A percentile compares a stretch with the other conserved stretches of the same genome.
Evolutionary conservation across 2,888 invertebrate genomes (phyloP).

Genomic region (Atrina japonica): DNA sequence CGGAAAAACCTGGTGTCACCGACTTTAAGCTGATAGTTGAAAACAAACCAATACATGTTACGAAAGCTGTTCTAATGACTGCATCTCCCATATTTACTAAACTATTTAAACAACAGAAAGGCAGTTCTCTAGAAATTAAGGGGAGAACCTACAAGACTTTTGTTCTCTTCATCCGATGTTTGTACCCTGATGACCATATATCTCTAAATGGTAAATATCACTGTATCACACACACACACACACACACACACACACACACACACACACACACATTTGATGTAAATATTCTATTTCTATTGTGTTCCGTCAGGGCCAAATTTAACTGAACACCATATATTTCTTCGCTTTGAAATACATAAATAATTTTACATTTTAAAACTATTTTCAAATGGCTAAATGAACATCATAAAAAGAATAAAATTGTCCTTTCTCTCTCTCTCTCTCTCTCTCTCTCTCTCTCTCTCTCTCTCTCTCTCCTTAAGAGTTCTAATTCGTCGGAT

Average conservation of each 20-base stretch:
- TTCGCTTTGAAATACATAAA: no score
- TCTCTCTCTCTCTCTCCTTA: neutral
- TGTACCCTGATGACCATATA: neutral
- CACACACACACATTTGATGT: no score
- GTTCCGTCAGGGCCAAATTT: no score
- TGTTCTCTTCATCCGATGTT: conserved; percentile 6
- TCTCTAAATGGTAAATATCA: neutral
- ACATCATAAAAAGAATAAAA: no score
- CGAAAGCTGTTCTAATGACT: neutral
- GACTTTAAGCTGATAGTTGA: conserved; percentile 3
- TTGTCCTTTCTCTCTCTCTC: conserved; percentile 4
- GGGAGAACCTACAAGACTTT: conserved; percentile 4
- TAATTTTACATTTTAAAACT: no score
- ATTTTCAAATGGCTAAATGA: no score
- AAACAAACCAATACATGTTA: neutral
- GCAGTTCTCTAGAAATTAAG: neutral
- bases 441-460: neutral
- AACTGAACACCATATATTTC: no score
- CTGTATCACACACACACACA: no score
- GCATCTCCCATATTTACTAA: conserved; percentile 12
- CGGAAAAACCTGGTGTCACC: neutral
- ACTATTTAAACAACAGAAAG: conserved; percentile 11
- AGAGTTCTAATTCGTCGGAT: neutral
- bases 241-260: neutral
- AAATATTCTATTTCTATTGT: no score